Conservation (phyloP, 2,888 invertebrate species). For the Caenorhabditis panamensis region DNA sequence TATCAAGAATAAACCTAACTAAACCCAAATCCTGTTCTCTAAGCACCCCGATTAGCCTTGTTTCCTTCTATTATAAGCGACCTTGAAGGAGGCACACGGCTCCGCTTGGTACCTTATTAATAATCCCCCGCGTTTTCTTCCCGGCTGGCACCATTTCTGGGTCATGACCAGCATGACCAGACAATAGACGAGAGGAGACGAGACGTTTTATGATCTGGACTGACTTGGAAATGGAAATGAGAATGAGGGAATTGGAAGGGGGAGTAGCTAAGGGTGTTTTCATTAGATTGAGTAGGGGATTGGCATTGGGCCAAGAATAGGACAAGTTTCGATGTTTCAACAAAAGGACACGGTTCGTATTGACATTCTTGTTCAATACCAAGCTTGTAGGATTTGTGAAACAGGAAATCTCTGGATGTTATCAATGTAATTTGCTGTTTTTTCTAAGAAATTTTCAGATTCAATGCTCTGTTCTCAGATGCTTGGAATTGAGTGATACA, state of each 20-base stretch:
- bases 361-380: too few relatives aligned
- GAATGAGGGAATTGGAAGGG: too few relatives aligned
- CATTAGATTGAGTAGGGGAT: slow-evolving; percentile 45
- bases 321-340: too few relatives aligned
- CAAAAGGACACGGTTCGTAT: too few relatives aligned
- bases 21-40: neutral
- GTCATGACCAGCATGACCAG: slow-evolving; percentile 42
- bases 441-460: too few relatives aligned
- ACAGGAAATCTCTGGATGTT: too few relatives aligned
- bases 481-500: too few relatives aligned
- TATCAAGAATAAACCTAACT: neutral
- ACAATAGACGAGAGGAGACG: slow-evolving; percentile 3
- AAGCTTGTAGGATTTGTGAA: too few relatives aligned
- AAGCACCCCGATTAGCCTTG: slow-evolving; percentile 42
- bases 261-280: slow-evolving; percentile 8
- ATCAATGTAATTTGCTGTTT: too few relatives aligned
- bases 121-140: slow-evolving; percentile 35
- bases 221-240: neutral
- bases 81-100: slow-evolving; percentile 37
- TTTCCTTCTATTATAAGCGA: slow-evolving; percentile 51
- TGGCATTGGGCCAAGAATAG: too few relatives aligned
- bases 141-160: slow-evolving; percentile 57
- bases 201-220: slow-evolving; percentile 44
- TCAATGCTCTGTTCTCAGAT: too few relatives aligned
- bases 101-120: slow-evolving; percentile 47